Evolutionary conservation across 2,113 vertebrate genomes (phyloP), one percentile per base, ranked within the genome.

Genomic region (Sander lucioperca): DNA sequence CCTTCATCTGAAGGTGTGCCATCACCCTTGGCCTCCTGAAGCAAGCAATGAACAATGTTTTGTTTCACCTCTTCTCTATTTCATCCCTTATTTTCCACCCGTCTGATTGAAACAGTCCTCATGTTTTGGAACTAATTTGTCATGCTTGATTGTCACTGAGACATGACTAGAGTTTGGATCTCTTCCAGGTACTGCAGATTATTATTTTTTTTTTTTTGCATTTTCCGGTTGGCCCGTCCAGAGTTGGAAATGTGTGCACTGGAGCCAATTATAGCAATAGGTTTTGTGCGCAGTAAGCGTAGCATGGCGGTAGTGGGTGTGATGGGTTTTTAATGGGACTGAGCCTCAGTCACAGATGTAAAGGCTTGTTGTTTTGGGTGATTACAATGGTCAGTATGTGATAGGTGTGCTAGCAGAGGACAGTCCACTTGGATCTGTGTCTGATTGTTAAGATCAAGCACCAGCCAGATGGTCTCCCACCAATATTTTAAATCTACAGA

Each of bases 201-300:
- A 83, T 84, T 90, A 84, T 68, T 36, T 53, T n/a, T 48, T 27
- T 25, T 25, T 21, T 33, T 7, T 51, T 85, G 78, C 75, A 86
- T 92, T 90, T 86, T 63, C 81, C 69, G 43, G 56, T 77, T 88
- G 85, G 83, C 83, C 86, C 18, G 30, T 87, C 85, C 76, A 62
- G 66, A 79, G 48, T 72, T 62, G 82, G 85, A 82, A 79, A 82
- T 74, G 75, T 88, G 83, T 91, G 88, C 89, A 90, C 77, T 90
- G 90, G 84, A 95, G 88, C 90, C 92, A 95, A 93, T 95, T 94
- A 94, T 77, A 83, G 89, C 79, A 56, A 86, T 83, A 80, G 89
- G 76, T 78, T 93, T 88, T 90, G 82, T 89, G 83, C 14, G 80
- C 92, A 83, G 80, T 50, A 80, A 90, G 91, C 69, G 82, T 89